Conservation (phyloP, 2,888 invertebrate genomes). For the Papilio elwesi region DNA sequence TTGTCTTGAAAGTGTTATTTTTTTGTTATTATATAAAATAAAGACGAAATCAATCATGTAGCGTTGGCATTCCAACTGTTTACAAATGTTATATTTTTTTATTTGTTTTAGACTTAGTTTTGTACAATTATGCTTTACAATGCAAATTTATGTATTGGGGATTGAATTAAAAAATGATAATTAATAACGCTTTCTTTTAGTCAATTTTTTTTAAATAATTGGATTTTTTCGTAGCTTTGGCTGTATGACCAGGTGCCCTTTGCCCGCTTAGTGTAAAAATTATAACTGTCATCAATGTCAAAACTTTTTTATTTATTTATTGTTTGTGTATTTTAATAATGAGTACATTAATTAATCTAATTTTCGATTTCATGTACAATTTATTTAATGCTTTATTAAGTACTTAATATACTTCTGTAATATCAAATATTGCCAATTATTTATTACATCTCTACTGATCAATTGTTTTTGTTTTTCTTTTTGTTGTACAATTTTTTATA, state of each 20-base stretch:
- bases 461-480: background rate
- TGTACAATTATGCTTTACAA: background rate
- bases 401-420: slow-evolving; percentile 30
- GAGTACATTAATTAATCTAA: background rate
- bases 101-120: background rate
- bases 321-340: background rate
- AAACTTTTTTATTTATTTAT: background rate
- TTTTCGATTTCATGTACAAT: background rate
- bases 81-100: slow-evolving; percentile 10
- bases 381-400: slow-evolving; percentile 10
- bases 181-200: background rate
- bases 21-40: background rate
- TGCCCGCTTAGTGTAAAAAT: background rate
- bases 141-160: slow-evolving; percentile 3
- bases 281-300: background rate
- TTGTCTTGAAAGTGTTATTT: background rate
- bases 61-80: slow-evolving; percentile 8
- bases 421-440: slow-evolving; percentile 1
- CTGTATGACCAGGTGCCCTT: background rate
- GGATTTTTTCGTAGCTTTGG: background rate
- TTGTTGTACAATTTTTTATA: slow-evolving; percentile 25
- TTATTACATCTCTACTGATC: background rate
- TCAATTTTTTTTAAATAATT: background rate
- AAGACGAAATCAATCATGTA: slow-evolving; percentile 6
- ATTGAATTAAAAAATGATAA: slow-evolving; percentile 1